These are phyloP conservation scores for Lacerta viridis DNA, from an alignment of 2,797 vertebrate species.

Conservation along the genomic window DNA sequence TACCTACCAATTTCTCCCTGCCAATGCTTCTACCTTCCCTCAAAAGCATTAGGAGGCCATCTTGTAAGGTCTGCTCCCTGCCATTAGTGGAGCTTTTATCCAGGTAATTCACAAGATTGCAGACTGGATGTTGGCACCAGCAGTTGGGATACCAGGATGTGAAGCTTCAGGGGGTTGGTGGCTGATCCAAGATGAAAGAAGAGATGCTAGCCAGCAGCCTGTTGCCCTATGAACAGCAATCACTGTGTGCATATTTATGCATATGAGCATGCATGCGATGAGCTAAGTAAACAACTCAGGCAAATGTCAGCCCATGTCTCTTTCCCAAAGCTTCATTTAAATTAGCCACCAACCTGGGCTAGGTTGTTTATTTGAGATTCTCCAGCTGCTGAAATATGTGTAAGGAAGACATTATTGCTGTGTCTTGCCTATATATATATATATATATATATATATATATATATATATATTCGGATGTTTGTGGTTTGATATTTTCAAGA, in stretches of 20 bases:
- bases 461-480: neutral
- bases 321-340: neutral
- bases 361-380: neutral
- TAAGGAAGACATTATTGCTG: neutral
- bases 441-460: neutral
- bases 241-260: neutral
- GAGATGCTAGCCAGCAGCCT: neutral
- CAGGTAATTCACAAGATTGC: neutral
- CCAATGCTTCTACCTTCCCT: neutral
- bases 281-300: neutral
- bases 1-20: neutral
- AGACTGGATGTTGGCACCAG: neutral
- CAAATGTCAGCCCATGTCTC: neutral
- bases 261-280: neutral
- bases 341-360: neutral
- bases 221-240: neutral
- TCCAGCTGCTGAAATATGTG: neutral
- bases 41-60: neutral
- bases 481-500: neutral
- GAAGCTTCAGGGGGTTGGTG: neutral
- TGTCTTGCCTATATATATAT: neutral
- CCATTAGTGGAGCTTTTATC: neutral
- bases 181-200: neutral
- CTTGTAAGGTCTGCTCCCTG: neutral
- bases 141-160: neutral